Conservation (phyloP, 2,797 vertebrate genomes). For the Lithobates sylvaticus region DNA sequence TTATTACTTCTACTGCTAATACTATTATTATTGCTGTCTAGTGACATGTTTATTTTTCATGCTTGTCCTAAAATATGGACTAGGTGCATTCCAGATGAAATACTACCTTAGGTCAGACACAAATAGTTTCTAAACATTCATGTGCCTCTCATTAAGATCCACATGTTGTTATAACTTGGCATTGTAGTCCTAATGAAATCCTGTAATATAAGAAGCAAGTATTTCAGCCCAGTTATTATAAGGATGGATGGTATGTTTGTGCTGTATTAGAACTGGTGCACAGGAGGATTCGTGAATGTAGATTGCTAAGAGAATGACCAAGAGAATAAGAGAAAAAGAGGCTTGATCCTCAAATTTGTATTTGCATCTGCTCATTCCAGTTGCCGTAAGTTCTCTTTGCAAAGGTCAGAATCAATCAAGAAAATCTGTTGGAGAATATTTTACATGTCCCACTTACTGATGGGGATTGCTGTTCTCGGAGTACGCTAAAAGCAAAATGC, state of each 20-base stretch:
- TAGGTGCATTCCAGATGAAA: neutral
- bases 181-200: neutral
- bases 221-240: neutral
- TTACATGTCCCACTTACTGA: constrained; percentile 44
- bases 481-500: constrained; percentile 36
- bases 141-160: neutral
- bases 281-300: constrained; percentile 26
- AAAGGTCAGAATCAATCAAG: constrained; percentile 43
- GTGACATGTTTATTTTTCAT: neutral
- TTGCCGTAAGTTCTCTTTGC: constrained; percentile 19
- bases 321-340: neutral
- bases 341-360: neutral
- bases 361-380: constrained; percentile 42
- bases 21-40: neutral
- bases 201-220: constrained; percentile 12
- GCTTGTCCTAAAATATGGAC: neutral
- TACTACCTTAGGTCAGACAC: neutral
- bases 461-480: constrained; percentile 41
- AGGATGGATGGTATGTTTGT: neutral
- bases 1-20: too few relatives aligned
- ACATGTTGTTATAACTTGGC: neutral
- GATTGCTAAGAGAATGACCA: constrained; percentile 18
- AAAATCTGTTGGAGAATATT: constrained; percentile 49
- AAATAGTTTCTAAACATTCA: neutral
- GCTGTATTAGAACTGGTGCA: constrained; percentile 5